Conservation (phyloP, 2,113 vertebrate genomes). For the Microtus montanus region DNA sequence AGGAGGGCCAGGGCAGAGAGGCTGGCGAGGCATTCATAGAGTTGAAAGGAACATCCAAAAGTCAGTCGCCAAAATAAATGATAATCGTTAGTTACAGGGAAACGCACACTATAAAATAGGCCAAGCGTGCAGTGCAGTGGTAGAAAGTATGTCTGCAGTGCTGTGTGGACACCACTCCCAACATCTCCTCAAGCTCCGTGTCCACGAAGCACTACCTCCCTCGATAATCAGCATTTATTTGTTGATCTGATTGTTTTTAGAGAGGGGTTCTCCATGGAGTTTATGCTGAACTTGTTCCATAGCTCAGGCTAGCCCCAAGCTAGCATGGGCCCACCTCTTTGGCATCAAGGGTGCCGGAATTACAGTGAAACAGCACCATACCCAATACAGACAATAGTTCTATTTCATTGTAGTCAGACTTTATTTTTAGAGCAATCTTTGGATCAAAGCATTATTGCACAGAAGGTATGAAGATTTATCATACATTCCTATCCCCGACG, state of each 20-base stretch:
- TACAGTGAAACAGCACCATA: background rate
- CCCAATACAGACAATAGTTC: background rate
- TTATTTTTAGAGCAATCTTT: background rate
- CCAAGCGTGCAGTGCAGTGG: background rate
- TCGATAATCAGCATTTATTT: background rate
- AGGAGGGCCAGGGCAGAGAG: background rate
- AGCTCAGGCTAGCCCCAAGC: background rate
- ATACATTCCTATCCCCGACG: fast-evolving
- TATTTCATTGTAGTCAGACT: background rate
- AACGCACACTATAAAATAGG: background rate
- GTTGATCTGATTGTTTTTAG: background rate
- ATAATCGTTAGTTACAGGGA: background rate
- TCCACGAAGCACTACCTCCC: background rate
- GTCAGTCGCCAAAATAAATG: background rate
- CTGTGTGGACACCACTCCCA: fast-evolving
- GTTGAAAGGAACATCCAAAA: background rate
- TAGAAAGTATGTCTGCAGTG: background rate
- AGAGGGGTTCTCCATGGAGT: background rate
- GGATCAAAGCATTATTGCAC: background rate
- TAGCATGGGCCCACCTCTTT: background rate
- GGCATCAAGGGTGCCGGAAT: background rate
- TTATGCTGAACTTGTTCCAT: background rate
- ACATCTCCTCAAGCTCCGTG: background rate
- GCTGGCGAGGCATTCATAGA: background rate
- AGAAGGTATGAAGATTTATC: background rate